phyloP scores from a whole-genome alignment of 2,797 vertebrate genomes.

The Syngnathus acus region DNA sequence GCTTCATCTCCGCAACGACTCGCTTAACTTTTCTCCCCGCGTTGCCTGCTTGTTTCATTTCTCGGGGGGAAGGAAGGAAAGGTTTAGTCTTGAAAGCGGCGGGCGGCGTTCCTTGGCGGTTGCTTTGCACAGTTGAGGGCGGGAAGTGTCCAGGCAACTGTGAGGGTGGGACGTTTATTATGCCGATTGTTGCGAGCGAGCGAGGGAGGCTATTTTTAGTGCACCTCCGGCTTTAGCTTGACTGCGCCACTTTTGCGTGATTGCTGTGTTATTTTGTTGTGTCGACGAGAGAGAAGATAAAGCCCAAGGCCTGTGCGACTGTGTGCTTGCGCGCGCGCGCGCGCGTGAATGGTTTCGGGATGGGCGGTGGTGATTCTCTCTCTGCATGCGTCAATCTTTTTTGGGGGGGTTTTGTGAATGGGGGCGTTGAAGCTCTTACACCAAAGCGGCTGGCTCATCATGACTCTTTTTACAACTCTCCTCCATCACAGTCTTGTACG shows the following conservation, averaged over 20 bases:
- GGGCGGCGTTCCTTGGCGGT: constrained; percentile 8
- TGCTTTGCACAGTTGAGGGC: constrained; percentile 41
- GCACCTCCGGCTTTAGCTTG: constrained; percentile 28
- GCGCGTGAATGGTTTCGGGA: constrained; percentile 53
- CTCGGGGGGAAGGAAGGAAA: neutral
- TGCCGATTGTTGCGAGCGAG: constrained; percentile 55
- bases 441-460: neutral
- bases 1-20: constrained; percentile 63
- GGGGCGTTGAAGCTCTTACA: constrained; percentile 50
- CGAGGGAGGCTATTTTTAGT: constrained; percentile 59
- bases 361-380: constrained; percentile 68
- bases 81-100: neutral
- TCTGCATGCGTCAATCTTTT: constrained; percentile 68
- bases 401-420: no score
- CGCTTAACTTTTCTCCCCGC: constrained; percentile 54
- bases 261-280: neutral
- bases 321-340: constrained; percentile 7
- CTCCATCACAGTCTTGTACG: neutral
- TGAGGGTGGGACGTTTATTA: constrained; percentile 45
- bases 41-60: neutral
- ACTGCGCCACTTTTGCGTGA: neutral
- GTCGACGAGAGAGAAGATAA: neutral
- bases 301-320: constrained; percentile 9
- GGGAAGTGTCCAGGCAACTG: constrained; percentile 52
- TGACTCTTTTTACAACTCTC: neutral